Evolutionary conservation across 2,797 vertebrate genomes (phyloP).

Genomic region (Sciurus vulgaris): DNA sequence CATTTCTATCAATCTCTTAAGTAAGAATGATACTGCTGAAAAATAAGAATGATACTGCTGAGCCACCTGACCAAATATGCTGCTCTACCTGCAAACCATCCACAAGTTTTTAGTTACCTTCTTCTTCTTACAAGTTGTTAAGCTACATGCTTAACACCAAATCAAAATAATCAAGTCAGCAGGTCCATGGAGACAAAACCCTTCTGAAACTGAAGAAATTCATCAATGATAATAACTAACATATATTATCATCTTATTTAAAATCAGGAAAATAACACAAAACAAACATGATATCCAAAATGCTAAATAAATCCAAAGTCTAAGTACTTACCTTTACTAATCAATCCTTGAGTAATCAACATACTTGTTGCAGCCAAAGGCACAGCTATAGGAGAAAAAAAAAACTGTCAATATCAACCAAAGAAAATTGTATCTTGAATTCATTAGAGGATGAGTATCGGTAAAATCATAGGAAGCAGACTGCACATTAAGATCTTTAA

Average conservation of each 20-base stretch:
- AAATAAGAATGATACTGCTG: not conserved
- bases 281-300: conserved; percentile 58
- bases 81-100: not conserved
- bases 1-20: conserved; percentile 25
- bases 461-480: conserved; percentile 26
- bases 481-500: not conserved
- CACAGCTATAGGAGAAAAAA: conserved; percentile 87
- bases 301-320: conserved; percentile 61
- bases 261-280: conserved; percentile 62
- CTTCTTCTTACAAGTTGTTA: not conserved
- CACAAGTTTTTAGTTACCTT: conserved; percentile 31
- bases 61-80: not conserved
- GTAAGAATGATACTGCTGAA: not conserved
- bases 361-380: conserved; percentile 90
- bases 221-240: conserved; percentile 38
- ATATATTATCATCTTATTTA: conserved; percentile 40
- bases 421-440: not conserved
- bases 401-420: conserved; percentile 69
- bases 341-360: conserved; percentile 89
- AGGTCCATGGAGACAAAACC: not conserved
- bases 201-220: not conserved
- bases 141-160: not conserved
- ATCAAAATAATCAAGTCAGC: not conserved
- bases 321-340: conserved; percentile 90
- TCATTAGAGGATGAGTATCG: conserved; percentile 25